Base-by-base conservation (phyloP, 2,113 vertebrate genomes). In the Ctenomys sociabilis region DNA sequence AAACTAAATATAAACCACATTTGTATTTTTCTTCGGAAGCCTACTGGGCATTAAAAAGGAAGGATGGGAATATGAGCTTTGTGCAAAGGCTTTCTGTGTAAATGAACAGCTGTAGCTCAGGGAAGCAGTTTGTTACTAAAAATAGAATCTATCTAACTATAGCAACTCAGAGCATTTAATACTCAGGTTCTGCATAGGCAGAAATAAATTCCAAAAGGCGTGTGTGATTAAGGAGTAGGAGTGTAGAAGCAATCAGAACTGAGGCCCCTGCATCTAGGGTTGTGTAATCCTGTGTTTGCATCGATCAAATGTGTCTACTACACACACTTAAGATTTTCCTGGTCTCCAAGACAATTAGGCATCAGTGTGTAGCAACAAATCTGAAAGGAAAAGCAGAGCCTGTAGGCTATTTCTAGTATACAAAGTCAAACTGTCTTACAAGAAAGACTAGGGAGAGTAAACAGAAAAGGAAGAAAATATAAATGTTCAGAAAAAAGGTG, bases 71-170 rank as follows among this genome's bases (percentile, higher is more conserved):
- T 96, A 35, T 59, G 83, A 63, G 96, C 98, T 97, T 97, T 97
- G 97, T 95, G 87, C 93, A 98, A 97, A 98, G 96, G 64, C 95
- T 98, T 97, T 83, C 90, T 88, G 93, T 97, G 98, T 97, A 98
- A 98, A 98, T 98, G 96, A 98, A 97, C 97, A 98, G 98, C 97
- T 63, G 72, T 96, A 97, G 98, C 97, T 98, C 21, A 0, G 97
- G 97, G 96, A 98, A 98, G 98, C 96, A 98, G 98, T 98, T 98
- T 98, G 97, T 97, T 98, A 85, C 98, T 98, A 98, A 99, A 98
- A 99, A 98, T 99, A 99, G 97, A 96, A 59, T 37, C 96, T 96
- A 72, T 97, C 97, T 94, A 98, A 98, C 97, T 98, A 98, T 98
- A 98, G 98, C 98, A 98, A 97, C 98, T 9, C 28, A 28, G 93